phyloP scores from a whole-genome alignment of 2,113 vertebrate genomes.

The Megaceryle torquata region DNA sequence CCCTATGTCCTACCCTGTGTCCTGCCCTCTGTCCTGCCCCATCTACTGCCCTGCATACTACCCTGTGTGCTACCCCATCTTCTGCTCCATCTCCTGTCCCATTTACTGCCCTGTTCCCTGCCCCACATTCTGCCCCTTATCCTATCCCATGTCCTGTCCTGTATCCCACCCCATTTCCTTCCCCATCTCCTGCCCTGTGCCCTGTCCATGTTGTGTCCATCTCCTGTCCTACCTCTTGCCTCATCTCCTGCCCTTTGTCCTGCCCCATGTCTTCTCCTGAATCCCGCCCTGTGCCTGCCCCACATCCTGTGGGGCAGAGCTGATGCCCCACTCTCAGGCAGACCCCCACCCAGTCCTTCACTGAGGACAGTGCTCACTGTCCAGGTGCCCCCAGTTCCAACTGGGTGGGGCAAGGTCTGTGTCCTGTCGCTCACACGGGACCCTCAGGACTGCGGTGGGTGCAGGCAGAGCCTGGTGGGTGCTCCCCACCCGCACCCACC shows the following conservation, averaged over 20 bases:
- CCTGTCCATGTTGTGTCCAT: too few species aligned
- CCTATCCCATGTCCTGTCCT: not conserved
- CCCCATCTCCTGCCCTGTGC: too few species aligned
- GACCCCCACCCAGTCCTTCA: too few species aligned
- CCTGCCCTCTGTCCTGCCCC: not conserved
- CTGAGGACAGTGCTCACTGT: not conserved
- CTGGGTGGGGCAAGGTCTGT: not conserved
- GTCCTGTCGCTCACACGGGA: too few species aligned
- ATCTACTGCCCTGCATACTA: not conserved
- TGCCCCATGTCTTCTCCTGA: too few species aligned
- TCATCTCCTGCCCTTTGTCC: not conserved
- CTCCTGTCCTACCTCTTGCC: too few species aligned
- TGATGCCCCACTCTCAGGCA: too few species aligned
- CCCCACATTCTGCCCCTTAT: not conserved
- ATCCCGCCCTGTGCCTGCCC: too few species aligned
- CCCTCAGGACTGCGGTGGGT: not conserved
- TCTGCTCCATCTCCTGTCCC: not conserved
- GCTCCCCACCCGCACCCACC: not conserved
- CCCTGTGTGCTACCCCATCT: too few species aligned
- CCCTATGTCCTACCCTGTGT: too few species aligned
- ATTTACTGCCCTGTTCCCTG: not conserved
- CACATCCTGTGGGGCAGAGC: not conserved
- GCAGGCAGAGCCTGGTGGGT: not conserved
- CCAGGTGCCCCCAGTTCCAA: not conserved
- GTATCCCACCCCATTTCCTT: not conserved